Evolutionary conservation across 2,113 vertebrate species (phyloP), one percentile per base, ranked within the genome.

Genomic region (Sander vitreus): DNA sequence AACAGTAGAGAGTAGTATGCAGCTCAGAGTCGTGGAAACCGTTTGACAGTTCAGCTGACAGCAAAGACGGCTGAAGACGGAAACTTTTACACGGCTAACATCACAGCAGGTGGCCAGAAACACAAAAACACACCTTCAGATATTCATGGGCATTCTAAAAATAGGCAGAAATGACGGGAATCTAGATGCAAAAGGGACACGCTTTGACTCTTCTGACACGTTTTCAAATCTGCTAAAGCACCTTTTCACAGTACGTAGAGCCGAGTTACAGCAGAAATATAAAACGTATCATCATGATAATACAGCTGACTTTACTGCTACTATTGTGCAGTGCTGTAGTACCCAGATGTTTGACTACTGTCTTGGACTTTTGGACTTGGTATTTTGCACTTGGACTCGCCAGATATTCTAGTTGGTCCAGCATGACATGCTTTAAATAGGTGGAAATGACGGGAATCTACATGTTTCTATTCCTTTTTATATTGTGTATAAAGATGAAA

Each of bases 21-120:
- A 33, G 30, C 4, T 33, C 30, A 5, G 30, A 33, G 30, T 5
- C 30, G 5, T 33, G 4, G 30, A 33, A 33, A 33, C 30, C 0
- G 30, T 33, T 33, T 33, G 30, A 33, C 4, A 33, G 30, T 33
- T 33, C 1, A 1, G 23, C 64, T 48, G 30, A 76, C 78, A 30
- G 78, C 77, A n/a, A 45, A 18, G 58, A 33, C 66, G 6, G 66
- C 73, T 47, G 19, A 71, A 67, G 53, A 59, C 48, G 67, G 67
- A 36, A 43, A 21, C n/a, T 18, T 68, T 27, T 50, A 9, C 25
- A 0, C 1, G 36, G 54, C 71, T 23, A 50, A 73, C 78, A 18
- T 73, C 57, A 12, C 66, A 53, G 27, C 74, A 75, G 67, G 59
- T 6, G 0, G 48, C 66, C 25, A 13, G 0, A 30, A 59, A 25